Evolutionary conservation across 2,888 invertebrate species (phyloP), one percentile per base, ranked within the genome.

Genomic region (Scaptomyza caliginosa): DNA sequence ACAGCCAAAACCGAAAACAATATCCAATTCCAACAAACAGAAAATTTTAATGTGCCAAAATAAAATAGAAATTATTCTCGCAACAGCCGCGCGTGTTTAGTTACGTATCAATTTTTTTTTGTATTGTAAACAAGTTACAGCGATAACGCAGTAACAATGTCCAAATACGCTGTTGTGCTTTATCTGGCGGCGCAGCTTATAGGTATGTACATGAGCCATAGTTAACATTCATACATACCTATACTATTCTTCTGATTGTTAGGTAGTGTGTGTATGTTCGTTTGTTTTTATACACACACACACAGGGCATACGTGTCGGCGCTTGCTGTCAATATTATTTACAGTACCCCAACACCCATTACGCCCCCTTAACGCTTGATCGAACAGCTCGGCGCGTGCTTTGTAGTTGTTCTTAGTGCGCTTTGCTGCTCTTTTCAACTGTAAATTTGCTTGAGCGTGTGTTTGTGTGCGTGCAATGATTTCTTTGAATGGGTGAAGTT

Each of bases 401-500:
- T 68, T 67, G 57, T 67, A 48, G 36, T 65, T 57, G 50, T 63
- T 62, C 34, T 48, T 42, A 40, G 30, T 65, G 39, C 48, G 45
- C 28, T 58, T 67, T 52, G 13, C 32, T 66, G 30, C 43, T 57
- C 42, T 73, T 58, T 45, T 59, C 58, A 21, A 39, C 39, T 52
- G 39, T 57, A 40, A 24, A 16, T 16, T 1, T 8, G 16, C 8
- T 16, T 40, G 16, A 43, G 32, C 49, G 23, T 49, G 8, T 57
- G 21, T 38, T 23, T 45, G 51, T 62, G 46, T 59, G 57, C 66
- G 45, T 66, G 42, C 42, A 62, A 64, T 67, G 51, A 79, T 83
- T 77, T 80, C 74, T 78, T 84, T 82, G 85, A 84, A 82, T 84
- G 82, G 65, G 67, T 77, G 64, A 59, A 49, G 68, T 63, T 82